Evolutionary conservation across 2,888 invertebrate species (phyloP).

Genomic region (Ellobium chinense): DNA sequence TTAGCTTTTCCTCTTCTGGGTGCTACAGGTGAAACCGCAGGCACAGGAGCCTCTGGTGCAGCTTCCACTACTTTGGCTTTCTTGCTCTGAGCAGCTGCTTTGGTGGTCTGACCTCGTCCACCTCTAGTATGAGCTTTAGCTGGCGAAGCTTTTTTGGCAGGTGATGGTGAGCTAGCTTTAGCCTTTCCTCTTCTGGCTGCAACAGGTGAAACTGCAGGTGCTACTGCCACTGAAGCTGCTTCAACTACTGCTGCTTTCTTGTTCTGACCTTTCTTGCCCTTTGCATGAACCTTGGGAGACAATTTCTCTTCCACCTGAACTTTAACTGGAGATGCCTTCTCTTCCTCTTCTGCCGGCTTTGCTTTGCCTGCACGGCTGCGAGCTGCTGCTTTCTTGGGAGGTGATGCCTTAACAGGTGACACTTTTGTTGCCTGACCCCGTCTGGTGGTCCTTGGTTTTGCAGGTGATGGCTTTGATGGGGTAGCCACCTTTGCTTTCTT

Average conservation of each 20-base stretch:
- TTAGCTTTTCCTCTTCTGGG: not conserved
- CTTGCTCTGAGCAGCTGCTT: not conserved
- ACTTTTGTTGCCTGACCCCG: not conserved
- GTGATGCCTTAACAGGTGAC: not conserved
- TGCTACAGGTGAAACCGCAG: not conserved
- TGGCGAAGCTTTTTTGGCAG: not conserved
- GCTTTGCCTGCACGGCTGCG: not conserved
- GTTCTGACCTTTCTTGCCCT: not conserved
- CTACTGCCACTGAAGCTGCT: not conserved
- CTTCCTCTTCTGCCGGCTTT: not conserved
- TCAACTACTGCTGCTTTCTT: not conserved
- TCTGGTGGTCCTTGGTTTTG: not conserved
- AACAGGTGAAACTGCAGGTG: not conserved
- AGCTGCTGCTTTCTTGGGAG: not conserved
- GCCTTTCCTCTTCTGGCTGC: not conserved
- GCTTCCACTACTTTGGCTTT: not conserved
- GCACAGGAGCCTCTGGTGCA: too few species aligned
- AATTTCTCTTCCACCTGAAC: too few species aligned
- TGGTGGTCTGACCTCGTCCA: not conserved
- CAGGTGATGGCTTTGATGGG: not conserved
- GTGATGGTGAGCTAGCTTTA: not conserved
- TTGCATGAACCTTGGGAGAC: too few species aligned
- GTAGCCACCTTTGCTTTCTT: slow-evolving; percentile 12
- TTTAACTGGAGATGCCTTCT: not conserved
- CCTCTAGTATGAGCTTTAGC: too few species aligned